Conservation (phyloP, 2,888 invertebrate genomes). For the Dicycla oo region DNA sequence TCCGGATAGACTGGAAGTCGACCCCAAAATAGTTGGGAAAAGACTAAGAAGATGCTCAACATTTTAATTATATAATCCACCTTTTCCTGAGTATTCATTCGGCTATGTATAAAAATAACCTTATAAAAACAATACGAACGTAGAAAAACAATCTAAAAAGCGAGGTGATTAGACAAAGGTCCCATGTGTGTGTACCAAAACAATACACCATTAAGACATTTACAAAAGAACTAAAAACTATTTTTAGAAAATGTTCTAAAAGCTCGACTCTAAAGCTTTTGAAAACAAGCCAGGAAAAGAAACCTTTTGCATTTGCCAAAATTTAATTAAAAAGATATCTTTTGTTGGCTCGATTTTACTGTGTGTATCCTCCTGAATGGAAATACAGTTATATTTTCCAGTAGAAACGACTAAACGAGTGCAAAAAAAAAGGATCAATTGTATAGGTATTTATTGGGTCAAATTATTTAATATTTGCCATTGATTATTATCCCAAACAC, state of each 20-base stretch:
- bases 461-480: no score
- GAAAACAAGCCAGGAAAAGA: constrained; percentile 56
- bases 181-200: constrained; percentile 26
- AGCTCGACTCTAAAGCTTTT: constrained; percentile 45
- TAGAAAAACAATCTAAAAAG: background rate
- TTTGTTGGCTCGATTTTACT: constrained; percentile 50
- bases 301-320: constrained; percentile 54
- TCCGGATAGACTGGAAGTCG: no score
- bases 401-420: background rate
- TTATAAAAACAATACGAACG: background rate
- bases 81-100: background rate
- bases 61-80: background rate
- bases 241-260: constrained; percentile 44
- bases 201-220: constrained; percentile 19
- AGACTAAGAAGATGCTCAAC: no score
- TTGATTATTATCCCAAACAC: background rate
- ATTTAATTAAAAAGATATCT: constrained; percentile 54
- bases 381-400: constrained; percentile 18
- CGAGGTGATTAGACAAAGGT: background rate
- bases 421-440: background rate
- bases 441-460: background rate
- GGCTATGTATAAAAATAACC: background rate
- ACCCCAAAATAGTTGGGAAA: no score
- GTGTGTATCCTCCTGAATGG: constrained; percentile 17
- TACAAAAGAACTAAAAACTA: constrained; percentile 25